Base-by-base conservation (phyloP, 2,113 vertebrate species). In the Cephalopholis sonnerati region DNA sequence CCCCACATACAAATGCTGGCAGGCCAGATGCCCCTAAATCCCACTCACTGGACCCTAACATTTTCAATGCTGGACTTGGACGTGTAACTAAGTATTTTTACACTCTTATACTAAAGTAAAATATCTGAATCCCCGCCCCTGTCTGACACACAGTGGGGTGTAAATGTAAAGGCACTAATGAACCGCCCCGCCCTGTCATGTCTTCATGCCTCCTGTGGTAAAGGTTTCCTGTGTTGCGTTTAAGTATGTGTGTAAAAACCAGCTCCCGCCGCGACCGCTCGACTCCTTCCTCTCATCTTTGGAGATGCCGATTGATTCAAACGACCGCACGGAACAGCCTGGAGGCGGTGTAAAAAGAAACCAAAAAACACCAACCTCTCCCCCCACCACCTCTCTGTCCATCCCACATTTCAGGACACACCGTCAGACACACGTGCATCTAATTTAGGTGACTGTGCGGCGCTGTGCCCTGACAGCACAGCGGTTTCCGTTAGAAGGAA, bases 391-490 rank as follows among this genome's bases (percentile, higher is more conserved):
- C 77, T 25, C 58, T 36, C 20, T 12, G 70, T 58, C 44, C 67
- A 11, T 11, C 36, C 72, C 12, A 7, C 70, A 0, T 22, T 7
- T 29, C 13, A 5, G 61, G 50, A 39, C 73, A 18, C 64, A 1
- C 41, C 3, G 71, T 27, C 72, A 3, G n/a, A 54, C 89, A 89
- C 92, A 92, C 89, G 92, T 93, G 93, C 2, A 5, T 80, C 69
- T 88, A 11, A 83, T 93, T 92, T 66, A 15, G 80, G 63, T 44
- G 87, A 36, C 32, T 63, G 64, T 1, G 48, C 46, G 3, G 12
- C 58, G 79, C 46, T 15, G 29, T 10, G 11, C 46, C n/a, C 66
- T 71, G 84, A 85, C 88, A 82, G 69, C 66, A 1, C 44, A 0
- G 82, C 13, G 64, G 51, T 70, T 87, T 91, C 91, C 82, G 76